phyloP scores from a whole-genome alignment of 1,140 invertebrate genomes.

The Drosophila tropicalis region DNA sequence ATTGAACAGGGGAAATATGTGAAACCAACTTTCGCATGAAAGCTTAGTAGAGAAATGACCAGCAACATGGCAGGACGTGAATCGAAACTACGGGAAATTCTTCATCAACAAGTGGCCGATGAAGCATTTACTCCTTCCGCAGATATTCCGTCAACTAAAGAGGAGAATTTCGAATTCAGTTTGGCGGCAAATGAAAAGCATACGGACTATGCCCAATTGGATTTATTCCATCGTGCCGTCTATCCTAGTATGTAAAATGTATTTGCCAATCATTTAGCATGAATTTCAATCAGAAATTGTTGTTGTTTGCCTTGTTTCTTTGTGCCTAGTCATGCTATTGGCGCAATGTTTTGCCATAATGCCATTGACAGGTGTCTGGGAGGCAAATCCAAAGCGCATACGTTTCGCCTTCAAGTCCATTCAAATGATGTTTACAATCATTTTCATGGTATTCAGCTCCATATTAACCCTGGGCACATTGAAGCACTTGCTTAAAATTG shows the following conservation, averaged over 20 bases:
- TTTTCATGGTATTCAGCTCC: constrained; percentile 54
- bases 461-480: constrained; percentile 51
- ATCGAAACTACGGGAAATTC: constrained; percentile 44
- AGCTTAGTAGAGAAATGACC: constrained; percentile 46
- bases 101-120: constrained; percentile 10
- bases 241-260: constrained; percentile 48
- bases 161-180: constrained; percentile 33
- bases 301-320: too few relatives aligned
- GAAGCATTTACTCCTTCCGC: neutral
- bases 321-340: constrained; percentile 63
- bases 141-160: constrained; percentile 15
- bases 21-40: constrained; percentile 28
- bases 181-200: constrained; percentile 42
- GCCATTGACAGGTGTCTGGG: constrained; percentile 60
- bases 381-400: constrained; percentile 51
- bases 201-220: constrained; percentile 38
- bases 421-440: constrained; percentile 49
- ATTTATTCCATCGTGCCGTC: constrained; percentile 65
- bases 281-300: too few relatives aligned
- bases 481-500: constrained; percentile 54
- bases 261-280: neutral
- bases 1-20: neutral
- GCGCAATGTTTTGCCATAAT: constrained; percentile 70
- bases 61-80: constrained; percentile 52
- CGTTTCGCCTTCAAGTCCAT: constrained; percentile 59